A percentile compares a stretch with the other conserved stretches of the same genome.
Evolutionary conservation across 2,797 vertebrate species (phyloP).

Genomic region (Mus caroli): DNA sequence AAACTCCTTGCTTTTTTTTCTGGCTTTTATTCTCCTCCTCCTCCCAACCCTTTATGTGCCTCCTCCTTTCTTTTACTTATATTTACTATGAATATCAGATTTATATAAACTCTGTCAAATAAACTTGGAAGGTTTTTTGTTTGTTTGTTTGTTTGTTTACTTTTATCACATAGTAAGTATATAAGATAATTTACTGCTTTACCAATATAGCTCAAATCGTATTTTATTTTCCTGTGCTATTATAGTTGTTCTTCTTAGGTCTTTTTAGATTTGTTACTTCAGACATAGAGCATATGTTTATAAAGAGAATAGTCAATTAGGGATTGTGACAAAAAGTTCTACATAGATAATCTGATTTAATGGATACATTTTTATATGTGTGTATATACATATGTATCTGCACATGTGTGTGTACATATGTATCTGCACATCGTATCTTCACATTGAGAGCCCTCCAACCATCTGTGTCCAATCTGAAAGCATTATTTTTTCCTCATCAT

Average conservation of each 20-base stretch:
- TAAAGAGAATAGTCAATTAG: background rate
- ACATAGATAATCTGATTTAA: background rate
- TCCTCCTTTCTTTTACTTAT: background rate
- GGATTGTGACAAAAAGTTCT: background rate
- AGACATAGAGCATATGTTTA: background rate
- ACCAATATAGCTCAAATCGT: background rate
- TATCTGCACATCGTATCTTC: background rate
- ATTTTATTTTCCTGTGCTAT: background rate
- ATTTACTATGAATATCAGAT: background rate
- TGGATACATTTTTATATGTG: background rate
- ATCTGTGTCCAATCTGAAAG: slow-evolving; percentile 9
- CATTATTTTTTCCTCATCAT: background rate
- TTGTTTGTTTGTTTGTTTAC: background rate
- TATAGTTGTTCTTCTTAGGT: background rate
- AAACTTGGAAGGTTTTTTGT: background rate
- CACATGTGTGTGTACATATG: background rate
- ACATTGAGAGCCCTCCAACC: background rate
- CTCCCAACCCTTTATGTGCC: background rate
- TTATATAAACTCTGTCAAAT: slow-evolving; percentile 41
- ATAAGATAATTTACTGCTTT: slow-evolving; percentile 39
- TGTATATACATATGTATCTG: background rate
- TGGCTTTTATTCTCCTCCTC: background rate
- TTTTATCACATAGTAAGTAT: background rate
- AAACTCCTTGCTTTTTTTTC: background rate
- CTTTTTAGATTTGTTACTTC: background rate